Percentiles rank a stretch among this genome's conserved stretches.
Conservation (phyloP, 2,113 vertebrate species). For the Microtus montanus region DNA sequence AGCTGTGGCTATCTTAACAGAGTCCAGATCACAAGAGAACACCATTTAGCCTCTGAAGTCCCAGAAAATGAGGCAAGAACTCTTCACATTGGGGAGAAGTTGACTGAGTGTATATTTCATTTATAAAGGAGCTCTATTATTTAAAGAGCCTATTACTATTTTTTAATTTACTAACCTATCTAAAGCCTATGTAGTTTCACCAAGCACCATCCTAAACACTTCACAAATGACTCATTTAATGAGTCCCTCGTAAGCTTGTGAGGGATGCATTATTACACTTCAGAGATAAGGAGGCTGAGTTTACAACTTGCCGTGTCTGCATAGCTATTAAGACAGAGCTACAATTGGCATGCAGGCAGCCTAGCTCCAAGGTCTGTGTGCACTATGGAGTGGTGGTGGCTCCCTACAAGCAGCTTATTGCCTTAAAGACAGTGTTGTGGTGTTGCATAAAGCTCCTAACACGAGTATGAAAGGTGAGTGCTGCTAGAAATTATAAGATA, state of each 20-base stretch:
- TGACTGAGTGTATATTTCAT: not conserved
- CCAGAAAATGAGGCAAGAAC: slow-evolving; percentile 2
- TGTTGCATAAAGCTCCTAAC: not conserved
- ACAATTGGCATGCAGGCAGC: not conserved
- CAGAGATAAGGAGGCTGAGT: slow-evolving; percentile 22
- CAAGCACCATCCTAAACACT: not conserved
- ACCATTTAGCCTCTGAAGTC: not conserved
- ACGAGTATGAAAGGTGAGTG: not conserved
- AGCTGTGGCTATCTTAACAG: not conserved
- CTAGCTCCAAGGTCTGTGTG: not conserved
- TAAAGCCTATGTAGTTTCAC: not conserved
- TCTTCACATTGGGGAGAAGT: not conserved
- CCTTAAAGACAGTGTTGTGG: not conserved
- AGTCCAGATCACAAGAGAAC: not conserved
- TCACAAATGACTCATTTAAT: slow-evolving; percentile 32
- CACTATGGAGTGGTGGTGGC: not conserved
- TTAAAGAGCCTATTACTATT: not conserved
- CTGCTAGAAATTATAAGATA: slow-evolving; percentile 15
- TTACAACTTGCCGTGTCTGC: slow-evolving; percentile 31
- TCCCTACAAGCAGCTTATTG: slow-evolving; percentile 2
- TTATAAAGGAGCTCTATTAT: slow-evolving; percentile 21
- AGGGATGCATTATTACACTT: slow-evolving; percentile 7
- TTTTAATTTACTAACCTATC: slow-evolving; percentile 35
- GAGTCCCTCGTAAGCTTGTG: not conserved
- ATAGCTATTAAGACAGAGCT: not conserved